Conservation (phyloP, 2,888 invertebrate genomes). For the Andrena fulva region DNA sequence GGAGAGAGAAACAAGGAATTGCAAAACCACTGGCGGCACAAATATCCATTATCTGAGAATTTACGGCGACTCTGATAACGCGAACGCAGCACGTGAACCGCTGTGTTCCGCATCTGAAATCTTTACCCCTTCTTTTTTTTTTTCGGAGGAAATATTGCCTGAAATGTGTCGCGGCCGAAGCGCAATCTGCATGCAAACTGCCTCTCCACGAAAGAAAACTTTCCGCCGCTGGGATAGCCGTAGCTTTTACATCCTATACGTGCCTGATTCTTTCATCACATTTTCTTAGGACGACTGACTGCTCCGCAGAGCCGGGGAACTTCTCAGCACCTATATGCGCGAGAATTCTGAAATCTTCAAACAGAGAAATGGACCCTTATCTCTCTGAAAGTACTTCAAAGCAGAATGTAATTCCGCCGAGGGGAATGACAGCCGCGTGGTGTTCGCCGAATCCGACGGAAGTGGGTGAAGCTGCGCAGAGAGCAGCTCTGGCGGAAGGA, state of each 20-base stretch:
- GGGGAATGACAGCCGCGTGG: too few species aligned
- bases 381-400: too few species aligned
- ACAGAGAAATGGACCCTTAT: too few species aligned
- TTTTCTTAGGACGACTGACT: too few species aligned
- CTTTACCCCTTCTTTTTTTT: not conserved
- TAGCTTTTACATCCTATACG: not conserved
- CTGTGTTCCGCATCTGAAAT: constrained; percentile 4
- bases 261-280: not conserved
- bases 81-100: constrained; percentile 18
- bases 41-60: constrained; percentile 33
- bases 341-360: too few species aligned
- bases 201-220: not conserved
- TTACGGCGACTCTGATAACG: constrained; percentile 19
- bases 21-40: constrained; percentile 5
- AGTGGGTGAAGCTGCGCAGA: not conserved
- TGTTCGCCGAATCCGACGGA: not conserved
- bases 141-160: not conserved
- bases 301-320: too few species aligned
- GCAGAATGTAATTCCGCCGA: too few species aligned
- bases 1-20: not conserved
- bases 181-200: constrained; percentile 13
- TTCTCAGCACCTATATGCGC: too few species aligned
- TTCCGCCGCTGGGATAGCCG: not conserved
- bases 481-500: too few species aligned
- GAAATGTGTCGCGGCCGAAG: constrained; percentile 7